Evolutionary conservation across 2,888 invertebrate genomes (phyloP).

Genomic region (Sinohyriopsis cumingii): DNA sequence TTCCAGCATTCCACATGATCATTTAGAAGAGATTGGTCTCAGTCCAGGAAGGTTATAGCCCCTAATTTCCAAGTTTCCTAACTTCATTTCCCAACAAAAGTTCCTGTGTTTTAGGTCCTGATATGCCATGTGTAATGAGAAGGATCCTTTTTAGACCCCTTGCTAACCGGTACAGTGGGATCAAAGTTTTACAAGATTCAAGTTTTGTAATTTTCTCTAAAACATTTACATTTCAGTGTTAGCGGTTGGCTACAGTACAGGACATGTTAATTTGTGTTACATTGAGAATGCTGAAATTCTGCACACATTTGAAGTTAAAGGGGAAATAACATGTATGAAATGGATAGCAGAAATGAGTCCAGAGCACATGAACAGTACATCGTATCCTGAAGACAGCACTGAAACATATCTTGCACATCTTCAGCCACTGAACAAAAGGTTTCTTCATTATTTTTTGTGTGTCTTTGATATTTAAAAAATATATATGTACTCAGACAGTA

Average conservation of each 20-base stretch:
- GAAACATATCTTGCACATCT: conserved; percentile 74
- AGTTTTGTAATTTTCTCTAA: too few species aligned
- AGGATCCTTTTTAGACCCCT: too few species aligned
- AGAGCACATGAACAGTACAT: conserved; percentile 46
- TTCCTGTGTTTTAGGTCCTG: too few species aligned
- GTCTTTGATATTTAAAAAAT: background rate
- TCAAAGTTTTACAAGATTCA: too few species aligned
- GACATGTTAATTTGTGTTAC: conserved; percentile 82
- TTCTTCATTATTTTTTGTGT: background rate
- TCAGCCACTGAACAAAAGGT: conserved; percentile 71
- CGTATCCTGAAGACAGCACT: conserved; percentile 69
- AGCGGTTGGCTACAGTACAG: conserved; percentile 77
- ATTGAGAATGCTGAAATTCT: conserved; percentile 89
- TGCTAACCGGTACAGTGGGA: too few species aligned
- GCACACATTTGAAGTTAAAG: conserved; percentile 77
- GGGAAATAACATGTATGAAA: conserved; percentile 81
- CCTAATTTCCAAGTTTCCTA: too few species aligned
- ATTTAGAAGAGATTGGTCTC: too few species aligned
- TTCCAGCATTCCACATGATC: too few species aligned
- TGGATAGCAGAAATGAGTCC: conserved; percentile 79
- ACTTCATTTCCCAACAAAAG: too few species aligned
- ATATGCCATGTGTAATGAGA: too few species aligned
- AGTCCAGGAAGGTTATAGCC: too few species aligned
- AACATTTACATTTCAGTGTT: conserved; percentile 63
- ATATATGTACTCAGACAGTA: background rate